Evolutionary conservation across 2,888 invertebrate genomes (phyloP).

Genomic region (Adineta ricciae): DNA sequence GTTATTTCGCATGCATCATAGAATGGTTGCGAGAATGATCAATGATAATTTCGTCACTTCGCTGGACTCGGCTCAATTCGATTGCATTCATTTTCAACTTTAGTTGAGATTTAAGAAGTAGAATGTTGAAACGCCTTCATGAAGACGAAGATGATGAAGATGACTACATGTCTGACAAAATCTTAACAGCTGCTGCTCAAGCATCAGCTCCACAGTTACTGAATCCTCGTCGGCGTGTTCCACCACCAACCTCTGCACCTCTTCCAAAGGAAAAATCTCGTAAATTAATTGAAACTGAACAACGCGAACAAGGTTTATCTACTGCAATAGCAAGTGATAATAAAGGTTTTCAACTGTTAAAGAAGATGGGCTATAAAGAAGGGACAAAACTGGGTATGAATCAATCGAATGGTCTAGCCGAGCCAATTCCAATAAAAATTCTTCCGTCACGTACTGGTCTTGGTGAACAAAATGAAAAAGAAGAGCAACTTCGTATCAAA

Average conservation of each 20-base stretch:
- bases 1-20: neutral
- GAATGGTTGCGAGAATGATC: neutral
- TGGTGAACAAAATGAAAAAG: slow-evolving; percentile 3
- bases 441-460: slow-evolving; percentile 28
- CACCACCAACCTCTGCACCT: slow-evolving; percentile 14
- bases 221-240: slow-evolving; percentile 19
- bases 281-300: slow-evolving; percentile 12
- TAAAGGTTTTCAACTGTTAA: slow-evolving; percentile 32
- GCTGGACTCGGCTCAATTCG: too few species aligned
- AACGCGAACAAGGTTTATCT: slow-evolving; percentile 27
- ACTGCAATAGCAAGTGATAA: slow-evolving; percentile 27
- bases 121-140: neutral
- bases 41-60: neutral
- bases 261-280: neutral
- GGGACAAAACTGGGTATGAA: slow-evolving; percentile 19
- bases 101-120: neutral
- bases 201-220: neutral
- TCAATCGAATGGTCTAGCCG: neutral
- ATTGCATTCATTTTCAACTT: neutral
- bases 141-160: slow-evolving; percentile 20
- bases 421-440: slow-evolving; percentile 28
- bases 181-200: slow-evolving; percentile 22
- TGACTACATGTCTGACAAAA: slow-evolving; percentile 32
- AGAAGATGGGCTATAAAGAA: slow-evolving; percentile 33
- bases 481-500: slow-evolving; percentile 4